Evolutionary conservation across 2,797 vertebrate species (phyloP), one percentile per base, ranked within the genome.

Genomic region (Echeneis naucrates): DNA sequence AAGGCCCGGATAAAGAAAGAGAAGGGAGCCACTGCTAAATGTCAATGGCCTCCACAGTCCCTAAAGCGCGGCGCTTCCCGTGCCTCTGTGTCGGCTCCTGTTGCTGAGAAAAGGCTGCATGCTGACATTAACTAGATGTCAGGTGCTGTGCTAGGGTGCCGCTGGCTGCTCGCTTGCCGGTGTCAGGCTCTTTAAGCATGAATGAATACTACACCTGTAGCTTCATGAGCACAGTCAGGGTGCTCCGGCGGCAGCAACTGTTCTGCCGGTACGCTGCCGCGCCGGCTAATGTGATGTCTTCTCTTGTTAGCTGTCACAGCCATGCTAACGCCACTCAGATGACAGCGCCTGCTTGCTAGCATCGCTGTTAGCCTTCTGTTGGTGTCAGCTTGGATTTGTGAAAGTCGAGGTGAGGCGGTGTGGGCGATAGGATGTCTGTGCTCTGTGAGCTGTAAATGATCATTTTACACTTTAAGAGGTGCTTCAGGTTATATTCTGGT

Each of bases 191-290:
- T 80, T 81, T 83, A 71, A 87, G 89, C 87, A 68, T 82, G 88
- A 88, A 69, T 77, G 86, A 85, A 81, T 67, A 45, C 77, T 70
- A 86, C 88, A 89, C 86, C 87, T 90, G 87, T 85, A 87, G 86
- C 88, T 79, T 84, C 79, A 78, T 30, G 45, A 13, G 64, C 17
- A 13, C 80, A 71, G 75, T 77, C 80, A 71, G 78, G 56, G 21
- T 59, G 30, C 68, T 70, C 63, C 48, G 48, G 60, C 75, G 48
- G 72, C 61, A 2, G 48, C 56, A 4, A n/a, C 54, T 10, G 27
- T 77, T 71, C 67, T 4, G 79, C 68, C 53, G 68, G 68, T 72
- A 5, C 8, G 57, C 75, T 6, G 65, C 60, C 21, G 19, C 8
- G 16, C 51, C 21, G 19, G 65, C 75, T 86, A 82, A 87, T 75